A percentile compares a stretch with the other conserved stretches of the same genome.
phyloP scores from a whole-genome alignment of 2,797 vertebrate species.

The Pterois miles region DNA sequence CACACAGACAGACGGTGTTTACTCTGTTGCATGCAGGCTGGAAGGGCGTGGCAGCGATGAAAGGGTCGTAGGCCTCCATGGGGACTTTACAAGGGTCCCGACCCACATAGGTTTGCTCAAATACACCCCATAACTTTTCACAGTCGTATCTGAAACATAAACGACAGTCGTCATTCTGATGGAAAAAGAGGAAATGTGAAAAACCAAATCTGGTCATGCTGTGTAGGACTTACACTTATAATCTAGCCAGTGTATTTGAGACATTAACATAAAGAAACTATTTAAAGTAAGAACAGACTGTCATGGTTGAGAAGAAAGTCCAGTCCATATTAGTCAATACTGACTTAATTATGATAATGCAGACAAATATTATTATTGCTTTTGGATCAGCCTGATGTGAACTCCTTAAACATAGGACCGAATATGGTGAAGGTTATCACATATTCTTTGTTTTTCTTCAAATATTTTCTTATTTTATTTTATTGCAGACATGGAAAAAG shows the following conservation, averaged over 20 bases:
- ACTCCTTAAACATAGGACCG: too few relatives aligned
- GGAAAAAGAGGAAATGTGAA: background rate
- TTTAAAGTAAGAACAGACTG: background rate
- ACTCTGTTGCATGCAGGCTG: slow-evolving; percentile 68
- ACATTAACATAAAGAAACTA: background rate
- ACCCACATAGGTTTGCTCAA: slow-evolving; percentile 70
- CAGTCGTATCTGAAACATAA: slow-evolving; percentile 62
- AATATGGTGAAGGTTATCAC: too few relatives aligned
- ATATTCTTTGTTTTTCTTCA: too few relatives aligned
- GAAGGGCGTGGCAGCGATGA: slow-evolving; percentile 36
- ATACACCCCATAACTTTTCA: slow-evolving; percentile 60
- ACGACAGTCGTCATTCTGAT: background rate
- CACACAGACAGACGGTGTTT: slow-evolving; percentile 24
- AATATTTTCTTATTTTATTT: too few relatives aligned
- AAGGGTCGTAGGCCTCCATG: slow-evolving; percentile 62
- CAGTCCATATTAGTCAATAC: too few relatives aligned
- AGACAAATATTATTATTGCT: too few relatives aligned
- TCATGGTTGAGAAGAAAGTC: background rate
- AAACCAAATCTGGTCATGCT: background rate
- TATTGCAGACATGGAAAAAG: too few relatives aligned
- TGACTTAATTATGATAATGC: too few relatives aligned
- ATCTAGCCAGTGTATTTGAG: too few relatives aligned
- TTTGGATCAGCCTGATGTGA: too few relatives aligned
- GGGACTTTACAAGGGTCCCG: slow-evolving; percentile 69
- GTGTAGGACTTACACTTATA: background rate